Evolutionary conservation across 2,113 vertebrate species (phyloP), one percentile per base, ranked within the genome.

Genomic region (Choloepus hoffmanni): DNA sequence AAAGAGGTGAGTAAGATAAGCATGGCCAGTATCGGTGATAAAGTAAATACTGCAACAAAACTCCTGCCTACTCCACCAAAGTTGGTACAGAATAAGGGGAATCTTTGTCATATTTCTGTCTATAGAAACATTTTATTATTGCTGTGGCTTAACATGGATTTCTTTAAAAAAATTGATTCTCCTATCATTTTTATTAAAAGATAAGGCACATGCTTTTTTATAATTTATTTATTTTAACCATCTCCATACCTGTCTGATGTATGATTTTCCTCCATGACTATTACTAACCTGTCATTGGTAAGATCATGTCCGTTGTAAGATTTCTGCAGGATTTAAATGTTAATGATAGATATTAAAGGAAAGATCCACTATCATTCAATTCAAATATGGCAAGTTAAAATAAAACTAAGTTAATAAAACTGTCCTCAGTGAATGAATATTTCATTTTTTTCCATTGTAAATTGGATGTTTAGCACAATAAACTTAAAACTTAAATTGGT

Each of bases 1-100:
- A 97, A 89, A 93, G 90, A 95, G n/a, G 82, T 26, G 15, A 30
- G 28, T 45, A 58, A 95, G 76, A 92, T 95, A 96, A 96, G 67
- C 28, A 36, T 45, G 45, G 7, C 26, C 13, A 40, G 76, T 16
- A 16, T 16, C 12, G 15, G 68, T 30, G 74, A 45, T 85, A 79
- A 36, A 12, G 16, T 62, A 73, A 95, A 40, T 24, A 33, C 2
- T 19, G 28, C 53, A 93, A 67, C 30, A 67, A 30, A 92, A 62
- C 12, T 60, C 21, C 70, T 62, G 15, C 24, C 24, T 18, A 8
- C 21, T 55, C 26, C 40, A 60, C 3, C 0, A 14, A 73, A 62
- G 19, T 48, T 28, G 50, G 33, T 30, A 84, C 79, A 24, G 24
- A 89, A 83, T 13, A 50, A 78, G 33, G 58, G 19, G 36, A 58